A percentile compares a stretch with the other conserved stretches of the same genome.
Evolutionary conservation across 2,888 invertebrate genomes (phyloP).

Genomic region (Fissipunctia ypsillon): DNA sequence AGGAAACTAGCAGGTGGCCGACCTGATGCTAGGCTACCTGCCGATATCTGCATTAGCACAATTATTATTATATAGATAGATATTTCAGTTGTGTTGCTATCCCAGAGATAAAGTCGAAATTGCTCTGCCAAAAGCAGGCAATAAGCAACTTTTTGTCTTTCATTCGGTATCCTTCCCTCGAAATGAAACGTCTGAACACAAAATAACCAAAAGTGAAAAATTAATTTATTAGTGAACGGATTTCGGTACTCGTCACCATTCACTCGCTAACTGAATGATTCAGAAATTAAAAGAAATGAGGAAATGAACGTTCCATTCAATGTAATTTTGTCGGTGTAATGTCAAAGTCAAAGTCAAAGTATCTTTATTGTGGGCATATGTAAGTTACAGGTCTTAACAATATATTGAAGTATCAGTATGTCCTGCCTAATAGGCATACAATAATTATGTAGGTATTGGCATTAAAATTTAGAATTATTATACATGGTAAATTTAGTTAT

Average conservation of each 20-base stretch:
- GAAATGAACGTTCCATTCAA: not conserved
- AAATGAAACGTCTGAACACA: not conserved
- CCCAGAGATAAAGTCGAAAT: not conserved
- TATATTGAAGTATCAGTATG: too few relatives aligned
- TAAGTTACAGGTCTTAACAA: too few relatives aligned
- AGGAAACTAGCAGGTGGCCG: not conserved
- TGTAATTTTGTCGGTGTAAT: not conserved
- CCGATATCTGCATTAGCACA: too few relatives aligned
- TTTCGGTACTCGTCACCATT: not conserved
- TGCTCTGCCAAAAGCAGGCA: not conserved
- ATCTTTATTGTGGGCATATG: too few relatives aligned
- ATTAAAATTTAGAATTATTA: too few relatives aligned
- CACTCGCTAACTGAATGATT: too few relatives aligned
- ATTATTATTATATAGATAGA: not conserved
- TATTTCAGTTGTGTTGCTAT: not conserved
- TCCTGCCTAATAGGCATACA: too few relatives aligned
- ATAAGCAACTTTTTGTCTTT: not conserved
- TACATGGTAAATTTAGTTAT: too few relatives aligned
- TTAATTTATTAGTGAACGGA: not conserved
- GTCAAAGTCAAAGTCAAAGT: too few relatives aligned
- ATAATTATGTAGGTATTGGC: too few relatives aligned
- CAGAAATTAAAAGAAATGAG: too few relatives aligned
- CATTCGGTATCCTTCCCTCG: not conserved
- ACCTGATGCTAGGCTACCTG: not conserved
- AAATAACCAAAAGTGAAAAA: not conserved